Evolutionary conservation across 2,888 invertebrate genomes (phyloP), one percentile per base, ranked within the genome.

Genomic region (Lymantria dispar): DNA sequence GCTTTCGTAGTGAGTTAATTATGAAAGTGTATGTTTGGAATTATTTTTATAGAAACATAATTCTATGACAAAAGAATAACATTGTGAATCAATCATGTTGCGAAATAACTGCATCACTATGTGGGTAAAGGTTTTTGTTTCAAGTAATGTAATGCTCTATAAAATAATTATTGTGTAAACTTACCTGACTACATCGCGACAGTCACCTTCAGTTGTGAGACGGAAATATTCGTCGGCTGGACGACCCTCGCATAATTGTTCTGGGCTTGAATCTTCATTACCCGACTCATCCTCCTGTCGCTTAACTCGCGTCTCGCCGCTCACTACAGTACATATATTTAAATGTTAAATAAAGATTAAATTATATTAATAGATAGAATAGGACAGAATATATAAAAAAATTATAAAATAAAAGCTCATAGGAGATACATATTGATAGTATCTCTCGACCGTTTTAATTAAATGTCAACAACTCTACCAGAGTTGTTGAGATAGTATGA

Each of bases 161-260:
- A 45, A 43, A 39, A 41, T 48, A 33, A 44, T 48, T 22, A 46
- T 58, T 55, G 58, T 59, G 58, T 47, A 54, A 55, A 62, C 83
- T 92, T 93, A 97, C 96, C 98, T 97, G 77, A 98, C 97, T 67
- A 98, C 98, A 85, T 98, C 98, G 71, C 98, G 94, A 87, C 98
- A 98, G 87, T 98, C 98, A 60, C 95, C 95, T 29, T 96, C 96
- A 47, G 95, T 94, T 64, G 94, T 93, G 68, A 97, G 92, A 64
- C 98, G 94, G 93, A 98, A 98, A 91, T 97, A 98, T 87, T 98
- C 98, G 76, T 97, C 97, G 13, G 95, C 96, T 3, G 97, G 96
- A 70, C 98, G 93, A 74, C 96, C 96, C 64, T 96, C 94, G 85
- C 98, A 98, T 47, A 97, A 93, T 83, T 97, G 95, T 73, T 98